Percentiles rank a stretch among this genome's conserved stretches.
phyloP scores from a whole-genome alignment of 2,888 invertebrate species.

The Synanthedon formicaeformis region DNA sequence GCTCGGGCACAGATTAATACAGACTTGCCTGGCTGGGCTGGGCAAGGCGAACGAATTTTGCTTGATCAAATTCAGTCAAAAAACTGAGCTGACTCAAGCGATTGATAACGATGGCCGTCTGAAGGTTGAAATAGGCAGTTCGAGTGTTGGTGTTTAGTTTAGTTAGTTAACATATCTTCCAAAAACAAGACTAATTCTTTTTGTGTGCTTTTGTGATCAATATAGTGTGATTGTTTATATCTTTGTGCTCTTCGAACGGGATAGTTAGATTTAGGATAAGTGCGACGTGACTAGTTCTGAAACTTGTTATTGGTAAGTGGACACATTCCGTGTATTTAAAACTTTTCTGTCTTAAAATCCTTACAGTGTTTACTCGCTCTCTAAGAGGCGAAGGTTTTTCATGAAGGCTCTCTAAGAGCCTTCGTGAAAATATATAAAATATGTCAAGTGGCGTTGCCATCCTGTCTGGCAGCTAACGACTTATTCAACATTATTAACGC shows the following conservation, averaged over 20 bases:
- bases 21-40: too few relatives aligned
- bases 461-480: conserved; percentile 1
- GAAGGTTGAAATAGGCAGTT: too few relatives aligned
- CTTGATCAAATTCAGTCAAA: too few relatives aligned
- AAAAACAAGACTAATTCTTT: not conserved
- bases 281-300: conserved; percentile 34
- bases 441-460: conserved; percentile 8
- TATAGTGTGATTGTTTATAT: conserved; percentile 20
- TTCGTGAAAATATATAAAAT: conserved; percentile 1
- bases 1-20: too few relatives aligned
- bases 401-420: not conserved
- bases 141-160: too few relatives aligned
- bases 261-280: conserved; percentile 35
- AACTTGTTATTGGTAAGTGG: conserved; percentile 53
- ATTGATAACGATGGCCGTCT: too few relatives aligned
- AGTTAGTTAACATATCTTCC: too few relatives aligned
- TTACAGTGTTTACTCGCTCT: too few relatives aligned
- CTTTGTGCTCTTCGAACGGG: conserved; percentile 10
- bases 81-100: too few relatives aligned
- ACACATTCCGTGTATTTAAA: conserved; percentile 7
- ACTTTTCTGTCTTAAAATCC: conserved; percentile 4
- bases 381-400: too few relatives aligned
- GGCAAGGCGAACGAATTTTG: too few relatives aligned
- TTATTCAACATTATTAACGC: too few relatives aligned
- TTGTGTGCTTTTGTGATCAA: conserved; percentile 10